Percentiles rank a stretch among this genome's conserved stretches.
phyloP scores from a whole-genome alignment of 1,140 invertebrate genomes.

The Euglossa dilemma region DNA sequence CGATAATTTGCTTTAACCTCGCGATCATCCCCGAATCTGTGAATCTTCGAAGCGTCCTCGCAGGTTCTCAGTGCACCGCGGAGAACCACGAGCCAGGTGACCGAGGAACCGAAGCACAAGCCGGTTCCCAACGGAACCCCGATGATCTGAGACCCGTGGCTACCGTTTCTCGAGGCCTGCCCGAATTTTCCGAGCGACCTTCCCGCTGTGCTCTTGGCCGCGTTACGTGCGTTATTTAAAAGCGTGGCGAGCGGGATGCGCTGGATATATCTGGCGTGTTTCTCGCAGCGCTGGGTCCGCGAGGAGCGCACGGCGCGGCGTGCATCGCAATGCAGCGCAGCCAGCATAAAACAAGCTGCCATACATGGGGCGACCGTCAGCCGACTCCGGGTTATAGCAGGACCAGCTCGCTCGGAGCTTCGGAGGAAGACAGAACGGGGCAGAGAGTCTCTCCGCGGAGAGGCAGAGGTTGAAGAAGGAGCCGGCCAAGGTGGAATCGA shows the following conservation, averaged over 20 bases:
- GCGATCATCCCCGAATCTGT: no score
- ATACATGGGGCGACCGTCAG: conserved; percentile 82
- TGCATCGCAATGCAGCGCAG: conserved; percentile 76
- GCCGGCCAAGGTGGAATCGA: background rate
- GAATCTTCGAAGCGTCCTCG: no score
- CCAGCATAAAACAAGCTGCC: conserved; percentile 82
- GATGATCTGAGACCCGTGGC: no score
- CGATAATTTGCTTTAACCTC: no score
- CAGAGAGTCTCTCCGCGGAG: background rate
- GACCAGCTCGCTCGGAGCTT: conserved; percentile 68
- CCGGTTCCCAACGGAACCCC: no score
- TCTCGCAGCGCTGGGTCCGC: conserved; percentile 67
- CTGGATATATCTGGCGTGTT: conserved; percentile 73
- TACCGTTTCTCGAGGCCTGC: no score
- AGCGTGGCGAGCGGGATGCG: conserved; percentile 15
- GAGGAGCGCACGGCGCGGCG: conserved; percentile 39
- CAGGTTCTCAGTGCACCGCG: no score
- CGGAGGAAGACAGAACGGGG: conserved; percentile 52
- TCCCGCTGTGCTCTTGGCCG: conserved; percentile 36
- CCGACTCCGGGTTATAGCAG: conserved; percentile 76
- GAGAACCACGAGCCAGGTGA: no score
- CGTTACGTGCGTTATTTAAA: conserved; percentile 45
- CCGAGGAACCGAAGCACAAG: no score
- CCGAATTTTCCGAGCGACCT: background rate
- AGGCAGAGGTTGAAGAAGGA: background rate